phyloP scores from a whole-genome alignment of 2,113 vertebrate species.

The Fregata magnificens region DNA sequence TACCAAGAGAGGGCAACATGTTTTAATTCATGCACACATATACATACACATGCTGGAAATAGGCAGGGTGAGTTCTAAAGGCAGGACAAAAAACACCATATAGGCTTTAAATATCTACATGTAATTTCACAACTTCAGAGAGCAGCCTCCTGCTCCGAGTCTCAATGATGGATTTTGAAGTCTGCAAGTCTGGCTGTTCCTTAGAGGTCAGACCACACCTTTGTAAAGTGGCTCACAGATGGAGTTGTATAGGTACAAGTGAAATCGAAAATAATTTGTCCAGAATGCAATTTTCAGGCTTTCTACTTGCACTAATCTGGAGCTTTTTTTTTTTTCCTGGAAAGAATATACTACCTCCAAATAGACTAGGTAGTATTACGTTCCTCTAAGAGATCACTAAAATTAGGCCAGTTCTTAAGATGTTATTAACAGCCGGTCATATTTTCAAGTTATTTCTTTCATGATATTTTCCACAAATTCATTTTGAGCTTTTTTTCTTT shows the following conservation, averaged over 20 bases:
- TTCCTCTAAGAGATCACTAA: neutral
- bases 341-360: neutral
- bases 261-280: neutral
- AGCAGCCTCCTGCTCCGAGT: neutral
- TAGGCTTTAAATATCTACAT: neutral
- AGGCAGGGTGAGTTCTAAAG: neutral
- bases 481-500: neutral
- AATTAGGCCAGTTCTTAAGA: neutral
- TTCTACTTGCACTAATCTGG: neutral
- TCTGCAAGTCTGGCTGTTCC: neutral
- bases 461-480: neutral
- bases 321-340: rapidly evolving
- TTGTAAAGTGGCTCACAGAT: neutral
- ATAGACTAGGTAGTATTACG: neutral
- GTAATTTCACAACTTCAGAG: neutral
- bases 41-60: neutral
- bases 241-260: neutral
- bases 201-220: rapidly evolving
- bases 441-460: neutral
- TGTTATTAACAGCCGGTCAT: neutral
- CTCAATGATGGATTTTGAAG: neutral
- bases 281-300: neutral
- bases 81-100: neutral
- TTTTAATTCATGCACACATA: neutral
- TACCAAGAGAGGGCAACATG: neutral